These are phyloP conservation scores for Drosophila grimshawi DNA, from an alignment of 1,140 invertebrate genomes.

Conservation along the genomic window DNA sequence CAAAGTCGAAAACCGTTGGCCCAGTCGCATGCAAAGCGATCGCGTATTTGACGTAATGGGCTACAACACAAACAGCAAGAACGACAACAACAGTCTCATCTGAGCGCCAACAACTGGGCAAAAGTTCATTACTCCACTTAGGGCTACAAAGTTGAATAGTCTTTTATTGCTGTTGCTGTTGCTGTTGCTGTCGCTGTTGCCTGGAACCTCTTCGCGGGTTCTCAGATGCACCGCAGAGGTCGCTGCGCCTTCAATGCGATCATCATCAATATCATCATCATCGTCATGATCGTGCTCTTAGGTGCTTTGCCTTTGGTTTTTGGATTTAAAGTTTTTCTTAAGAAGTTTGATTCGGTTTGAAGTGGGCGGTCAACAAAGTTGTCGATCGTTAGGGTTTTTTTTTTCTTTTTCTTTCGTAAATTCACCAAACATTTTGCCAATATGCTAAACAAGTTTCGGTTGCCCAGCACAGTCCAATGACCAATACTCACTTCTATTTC, in stretches of 20 bases:
- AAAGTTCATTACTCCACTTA: conserved; percentile 83
- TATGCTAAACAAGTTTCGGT: conserved; percentile 77
- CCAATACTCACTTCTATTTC: conserved; percentile 59
- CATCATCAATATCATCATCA: conserved; percentile 40
- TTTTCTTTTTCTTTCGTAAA: conserved; percentile 48
- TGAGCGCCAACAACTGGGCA: conserved; percentile 45
- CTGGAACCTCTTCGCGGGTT: conserved; percentile 31
- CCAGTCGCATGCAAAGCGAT: conserved; percentile 44
- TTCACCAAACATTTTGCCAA: conserved; percentile 73
- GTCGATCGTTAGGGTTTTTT: conserved; percentile 33
- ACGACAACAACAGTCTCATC: conserved; percentile 34
- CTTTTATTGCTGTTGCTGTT: background rate
- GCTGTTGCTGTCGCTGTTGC: background rate
- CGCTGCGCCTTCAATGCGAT: conserved; percentile 68
- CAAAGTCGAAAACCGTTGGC: conserved; percentile 30
- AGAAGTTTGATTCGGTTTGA: conserved; percentile 52
- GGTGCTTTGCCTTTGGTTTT: conserved; percentile 24
- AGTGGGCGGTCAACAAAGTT: conserved; percentile 82
- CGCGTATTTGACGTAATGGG: conserved; percentile 49
- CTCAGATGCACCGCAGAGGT: conserved; percentile 55
- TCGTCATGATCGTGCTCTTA: conserved; percentile 29
- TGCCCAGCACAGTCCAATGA: conserved; percentile 12
- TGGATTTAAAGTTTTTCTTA: conserved; percentile 34
- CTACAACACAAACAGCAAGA: conserved; percentile 25
- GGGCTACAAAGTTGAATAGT: conserved; percentile 70